These are phyloP conservation scores for Bradypodion ventrale DNA, from an alignment of 2,797 vertebrate genomes.

Conservation along the genomic window DNA sequence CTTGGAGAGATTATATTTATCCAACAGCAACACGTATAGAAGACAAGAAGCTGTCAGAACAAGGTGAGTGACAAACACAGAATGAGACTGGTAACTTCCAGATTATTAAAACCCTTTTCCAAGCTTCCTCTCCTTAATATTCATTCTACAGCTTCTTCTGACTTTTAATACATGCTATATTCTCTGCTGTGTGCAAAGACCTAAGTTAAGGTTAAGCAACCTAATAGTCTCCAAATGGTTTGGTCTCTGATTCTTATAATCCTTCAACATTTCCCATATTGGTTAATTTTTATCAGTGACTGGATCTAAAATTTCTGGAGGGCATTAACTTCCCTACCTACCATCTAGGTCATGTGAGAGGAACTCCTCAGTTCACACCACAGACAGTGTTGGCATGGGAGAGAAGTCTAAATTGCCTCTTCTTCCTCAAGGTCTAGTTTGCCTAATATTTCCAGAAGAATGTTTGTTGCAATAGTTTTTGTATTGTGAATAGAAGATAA, in stretches of 20 bases:
- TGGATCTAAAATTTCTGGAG: too few species aligned
- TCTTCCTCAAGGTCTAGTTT: background rate
- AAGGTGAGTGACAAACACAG: too few species aligned
- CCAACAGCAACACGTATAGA: background rate
- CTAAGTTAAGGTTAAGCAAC: background rate
- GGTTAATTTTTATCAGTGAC: too few species aligned
- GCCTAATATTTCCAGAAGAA: background rate
- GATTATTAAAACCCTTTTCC: background rate
- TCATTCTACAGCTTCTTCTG: background rate
- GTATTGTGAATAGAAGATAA: too few species aligned
- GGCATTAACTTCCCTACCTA: too few species aligned
- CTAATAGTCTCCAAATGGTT: background rate
- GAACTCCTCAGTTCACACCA: background rate
- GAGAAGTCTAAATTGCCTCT: too few species aligned
- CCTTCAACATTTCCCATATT: too few species aligned
- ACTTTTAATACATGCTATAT: background rate
- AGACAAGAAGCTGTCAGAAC: background rate
- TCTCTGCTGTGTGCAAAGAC: background rate
- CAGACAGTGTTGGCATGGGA: background rate
- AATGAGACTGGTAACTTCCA: too few species aligned
- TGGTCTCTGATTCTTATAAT: too few species aligned
- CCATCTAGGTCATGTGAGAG: background rate
- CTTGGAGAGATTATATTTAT: background rate
- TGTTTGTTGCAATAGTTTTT: background rate
- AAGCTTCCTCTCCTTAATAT: background rate